Percentiles rank a stretch among this genome's conserved stretches.
phyloP scores from a whole-genome alignment of 2,888 invertebrate species.

The Xestia c-nigrum region DNA sequence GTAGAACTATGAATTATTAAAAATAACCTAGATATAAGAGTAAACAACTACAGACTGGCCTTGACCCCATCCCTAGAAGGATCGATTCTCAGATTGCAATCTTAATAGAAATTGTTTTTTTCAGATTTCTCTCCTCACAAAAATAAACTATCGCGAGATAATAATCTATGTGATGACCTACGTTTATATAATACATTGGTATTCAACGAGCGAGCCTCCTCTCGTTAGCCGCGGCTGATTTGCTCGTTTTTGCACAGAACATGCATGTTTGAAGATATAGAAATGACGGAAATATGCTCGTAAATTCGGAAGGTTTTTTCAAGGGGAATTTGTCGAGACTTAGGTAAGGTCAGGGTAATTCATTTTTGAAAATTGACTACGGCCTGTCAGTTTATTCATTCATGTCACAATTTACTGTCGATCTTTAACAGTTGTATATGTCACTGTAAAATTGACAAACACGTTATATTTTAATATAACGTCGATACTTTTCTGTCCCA shows the following conservation, averaged over 20 bases:
- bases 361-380: neutral
- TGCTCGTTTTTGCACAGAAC: conserved; percentile 35
- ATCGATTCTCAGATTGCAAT: conserved; percentile 23
- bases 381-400: neutral
- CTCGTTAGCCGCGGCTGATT: conserved; percentile 46
- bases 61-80: neutral
- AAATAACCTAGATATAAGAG: neutral
- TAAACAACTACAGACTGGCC: neutral
- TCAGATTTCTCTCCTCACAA: neutral
- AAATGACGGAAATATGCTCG: conserved; percentile 1
- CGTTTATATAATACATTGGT: conserved; percentile 30
- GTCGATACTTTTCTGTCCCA: neutral
- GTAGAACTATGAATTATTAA: neutral
- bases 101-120: conserved; percentile 21
- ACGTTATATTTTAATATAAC: too few species aligned
- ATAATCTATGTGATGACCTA: conserved; percentile 24
- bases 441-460: too few species aligned
- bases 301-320: neutral
- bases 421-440: neutral
- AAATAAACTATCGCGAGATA: conserved; percentile 12
- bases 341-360: neutral
- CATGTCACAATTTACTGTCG: neutral
- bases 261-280: conserved; percentile 32
- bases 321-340: neutral
- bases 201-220: conserved; percentile 32